A percentile compares a stretch with the other conserved stretches of the same genome.
Conservation (phyloP, 2,797 vertebrate genomes). For the Periophthalmus magnuspinnatus region DNA sequence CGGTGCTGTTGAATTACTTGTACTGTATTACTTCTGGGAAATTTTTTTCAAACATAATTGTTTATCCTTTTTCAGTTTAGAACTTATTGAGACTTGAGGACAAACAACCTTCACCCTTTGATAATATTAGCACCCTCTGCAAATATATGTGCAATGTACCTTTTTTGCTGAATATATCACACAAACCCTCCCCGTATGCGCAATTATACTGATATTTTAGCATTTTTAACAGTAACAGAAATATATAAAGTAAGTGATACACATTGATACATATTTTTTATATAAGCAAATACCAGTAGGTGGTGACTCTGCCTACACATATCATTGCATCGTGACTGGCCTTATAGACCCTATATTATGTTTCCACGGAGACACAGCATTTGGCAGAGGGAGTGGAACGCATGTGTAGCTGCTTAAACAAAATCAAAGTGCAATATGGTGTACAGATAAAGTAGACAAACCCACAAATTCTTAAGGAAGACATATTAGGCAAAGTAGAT, state of each 20-base stretch:
- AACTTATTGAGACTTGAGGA: too few relatives aligned
- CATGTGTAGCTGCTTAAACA: constrained; percentile 13
- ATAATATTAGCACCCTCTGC: too few relatives aligned
- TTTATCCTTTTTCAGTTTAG: too few relatives aligned
- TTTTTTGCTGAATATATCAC: background rate
- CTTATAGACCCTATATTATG: constrained; percentile 48
- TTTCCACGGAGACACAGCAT: constrained; percentile 67
- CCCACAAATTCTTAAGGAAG: background rate
- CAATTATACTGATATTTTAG: background rate
- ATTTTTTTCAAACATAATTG: too few relatives aligned
- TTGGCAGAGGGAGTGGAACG: constrained; percentile 29
- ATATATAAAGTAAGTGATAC: constrained; percentile 5
- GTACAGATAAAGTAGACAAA: background rate
- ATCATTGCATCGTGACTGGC: constrained; percentile 48
- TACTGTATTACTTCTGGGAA: too few relatives aligned
- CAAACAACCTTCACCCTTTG: too few relatives aligned
- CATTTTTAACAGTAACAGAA: background rate
- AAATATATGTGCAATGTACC: too few relatives aligned
- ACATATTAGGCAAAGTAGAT: too few relatives aligned
- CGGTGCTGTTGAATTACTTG: background rate
- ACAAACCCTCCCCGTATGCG: background rate
- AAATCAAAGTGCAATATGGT: background rate
- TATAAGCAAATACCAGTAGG: constrained; percentile 13
- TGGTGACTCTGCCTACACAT: constrained; percentile 51
- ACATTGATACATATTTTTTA: constrained; percentile 22